Percentiles rank a stretch among this genome's conserved stretches.
phyloP scores from a whole-genome alignment of 2,888 invertebrate genomes.

The Atethmia centrago region DNA sequence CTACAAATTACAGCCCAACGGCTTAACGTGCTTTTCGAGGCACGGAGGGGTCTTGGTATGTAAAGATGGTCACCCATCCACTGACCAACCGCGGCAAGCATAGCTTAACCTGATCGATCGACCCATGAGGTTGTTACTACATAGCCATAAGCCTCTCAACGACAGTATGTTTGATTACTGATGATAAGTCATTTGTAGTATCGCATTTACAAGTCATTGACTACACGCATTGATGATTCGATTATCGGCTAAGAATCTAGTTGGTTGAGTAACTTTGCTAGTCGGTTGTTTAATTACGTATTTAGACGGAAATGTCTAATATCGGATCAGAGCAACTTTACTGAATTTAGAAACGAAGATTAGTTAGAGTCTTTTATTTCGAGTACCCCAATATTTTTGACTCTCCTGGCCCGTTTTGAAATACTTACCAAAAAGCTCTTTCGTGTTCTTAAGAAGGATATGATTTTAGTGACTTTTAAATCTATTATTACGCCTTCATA shows the following conservation, averaged over 20 bases:
- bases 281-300: background rate
- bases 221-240: constrained; percentile 17
- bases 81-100: too few relatives aligned
- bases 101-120: too few relatives aligned
- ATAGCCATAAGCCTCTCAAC: too few relatives aligned
- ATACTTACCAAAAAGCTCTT: background rate
- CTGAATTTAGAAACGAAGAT: background rate
- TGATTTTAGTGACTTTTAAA: too few relatives aligned
- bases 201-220: constrained; percentile 25
- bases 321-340: background rate
- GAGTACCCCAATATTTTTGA: background rate
- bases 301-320: background rate
- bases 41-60: too few relatives aligned
- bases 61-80: too few relatives aligned
- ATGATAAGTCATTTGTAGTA: constrained; percentile 37
- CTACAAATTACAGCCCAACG: too few relatives aligned
- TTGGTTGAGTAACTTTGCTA: constrained; percentile 11
- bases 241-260: constrained; percentile 26
- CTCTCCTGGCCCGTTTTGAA: background rate
- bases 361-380: background rate
- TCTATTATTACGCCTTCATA: too few relatives aligned
- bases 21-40: too few relatives aligned
- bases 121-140: too few relatives aligned
- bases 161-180: constrained; percentile 35
- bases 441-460: background rate